phyloP scores from a whole-genome alignment of 2,888 invertebrate species.

The Aromia moschata region DNA sequence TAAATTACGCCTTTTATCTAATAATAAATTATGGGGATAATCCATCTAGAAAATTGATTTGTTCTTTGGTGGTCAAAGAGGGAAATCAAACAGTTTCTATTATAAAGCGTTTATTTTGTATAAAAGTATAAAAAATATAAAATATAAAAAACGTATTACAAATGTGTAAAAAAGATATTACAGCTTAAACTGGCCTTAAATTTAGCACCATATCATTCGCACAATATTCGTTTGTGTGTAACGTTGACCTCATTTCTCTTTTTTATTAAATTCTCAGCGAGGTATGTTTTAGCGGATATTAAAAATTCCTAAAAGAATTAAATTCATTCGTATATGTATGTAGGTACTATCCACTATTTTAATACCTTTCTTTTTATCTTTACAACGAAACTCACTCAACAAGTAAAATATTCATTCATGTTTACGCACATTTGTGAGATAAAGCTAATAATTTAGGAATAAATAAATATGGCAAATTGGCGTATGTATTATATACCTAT shows the following conservation, averaged over 20 bases:
- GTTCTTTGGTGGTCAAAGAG: too few species aligned
- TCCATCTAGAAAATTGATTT: too few species aligned
- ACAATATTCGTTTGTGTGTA: not conserved
- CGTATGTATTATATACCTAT: too few species aligned
- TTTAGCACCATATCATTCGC: slow-evolving; percentile 13
- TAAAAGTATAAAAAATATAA: slow-evolving; percentile 29
- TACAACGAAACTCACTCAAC: too few species aligned
- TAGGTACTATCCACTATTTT: too few species aligned
- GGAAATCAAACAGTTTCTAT: slow-evolving; percentile 2
- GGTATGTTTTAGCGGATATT: not conserved
- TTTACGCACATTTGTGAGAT: too few species aligned
- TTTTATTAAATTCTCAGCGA: not conserved
- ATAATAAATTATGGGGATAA: too few species aligned
- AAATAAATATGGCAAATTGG: too few species aligned
- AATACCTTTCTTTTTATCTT: too few species aligned
- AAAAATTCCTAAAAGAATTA: not conserved
- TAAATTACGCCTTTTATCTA: too few species aligned
- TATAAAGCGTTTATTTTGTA: slow-evolving; percentile 40
- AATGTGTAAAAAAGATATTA: slow-evolving; percentile 34
- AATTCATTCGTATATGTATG: not conserved
- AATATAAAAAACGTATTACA: slow-evolving; percentile 19
- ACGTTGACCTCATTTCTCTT: not conserved
- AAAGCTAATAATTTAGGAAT: too few species aligned
- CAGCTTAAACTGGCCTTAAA: slow-evolving; percentile 37
- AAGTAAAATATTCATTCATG: too few species aligned